A percentile compares a stretch with the other conserved stretches of the same genome.
These are phyloP conservation scores for Mus musculus DNA, from an alignment of 2,113 vertebrate species.

Conservation along the genomic window GRCm39 chr1:157091501-157092000, in stretches of 20 bases:
- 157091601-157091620: conserved; percentile 17
- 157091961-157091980: background rate
- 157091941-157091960: background rate
- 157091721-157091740: conserved; percentile 60
- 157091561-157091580: background rate
- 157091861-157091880: conserved; percentile 29
- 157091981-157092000: background rate
- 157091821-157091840: conserved; percentile 11
- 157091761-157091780: conserved; percentile 35
- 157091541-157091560: background rate
- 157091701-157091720: conserved; percentile 1
- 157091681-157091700: background rate
- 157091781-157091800: conserved; percentile 55
- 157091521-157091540: background rate
- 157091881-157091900: background rate
- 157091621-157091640: background rate
- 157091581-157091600: background rate
- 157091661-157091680: conserved; percentile 22
- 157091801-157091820: conserved; percentile 1
- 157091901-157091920: background rate
- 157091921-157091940: background rate
- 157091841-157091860: background rate
- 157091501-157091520: background rate
- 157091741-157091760: conserved; percentile 73
- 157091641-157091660: conserved; percentile 19